Evolutionary conservation across 2,113 vertebrate genomes (phyloP).

Genomic region (Campylorhamphus procurvoides): DNA sequence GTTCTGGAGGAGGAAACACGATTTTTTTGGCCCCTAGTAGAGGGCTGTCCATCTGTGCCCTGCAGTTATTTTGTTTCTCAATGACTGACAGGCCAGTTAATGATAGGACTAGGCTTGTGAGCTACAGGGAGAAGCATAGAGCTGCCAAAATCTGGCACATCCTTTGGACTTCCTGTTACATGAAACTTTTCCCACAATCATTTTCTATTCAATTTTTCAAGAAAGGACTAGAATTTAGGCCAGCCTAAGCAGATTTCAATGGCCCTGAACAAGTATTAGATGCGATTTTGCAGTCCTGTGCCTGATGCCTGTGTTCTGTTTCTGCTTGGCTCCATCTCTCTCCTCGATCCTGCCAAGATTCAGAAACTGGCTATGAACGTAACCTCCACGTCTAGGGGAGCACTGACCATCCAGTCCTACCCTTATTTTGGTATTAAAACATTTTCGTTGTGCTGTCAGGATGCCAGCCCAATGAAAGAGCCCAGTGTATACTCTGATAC

Average conservation of each 20-base stretch:
- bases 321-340: neutral
- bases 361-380: neutral
- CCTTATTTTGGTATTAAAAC: neutral
- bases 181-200: neutral
- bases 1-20: neutral
- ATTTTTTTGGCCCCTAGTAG: neutral
- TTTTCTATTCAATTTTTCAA: neutral
- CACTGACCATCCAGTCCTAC: accelerated
- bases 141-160: neutral
- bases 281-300: neutral
- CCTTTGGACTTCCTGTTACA: neutral
- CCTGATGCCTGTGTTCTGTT: neutral
- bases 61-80: neutral
- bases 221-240: neutral
- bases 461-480: neutral
- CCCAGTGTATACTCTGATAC: neutral
- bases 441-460: neutral
- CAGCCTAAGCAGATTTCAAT: neutral
- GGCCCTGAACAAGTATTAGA: neutral
- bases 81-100: neutral
- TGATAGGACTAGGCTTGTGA: neutral
- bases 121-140: neutral
- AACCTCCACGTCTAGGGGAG: neutral
- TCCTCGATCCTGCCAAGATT: neutral
- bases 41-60: neutral